Base-by-base conservation (phyloP, 2,113 vertebrate species). In the Pipa parva region DNA sequence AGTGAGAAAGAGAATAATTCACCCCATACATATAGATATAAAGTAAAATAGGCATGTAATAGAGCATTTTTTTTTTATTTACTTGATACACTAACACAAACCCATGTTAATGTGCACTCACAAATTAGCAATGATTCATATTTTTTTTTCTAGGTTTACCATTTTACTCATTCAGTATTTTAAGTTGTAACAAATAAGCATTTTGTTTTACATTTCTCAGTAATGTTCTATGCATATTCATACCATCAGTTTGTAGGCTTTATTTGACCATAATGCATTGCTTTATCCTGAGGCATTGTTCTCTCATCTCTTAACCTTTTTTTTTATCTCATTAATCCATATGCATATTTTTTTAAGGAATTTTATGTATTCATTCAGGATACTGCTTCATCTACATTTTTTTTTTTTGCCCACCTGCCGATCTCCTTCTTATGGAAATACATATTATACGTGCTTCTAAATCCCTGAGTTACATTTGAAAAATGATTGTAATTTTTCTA, bases 151-250 rank as follows among this genome's bases (percentile, higher is more conserved):
- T n/a, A n/a, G n/a, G n/a, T n/a, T n/a, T n/a, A n/a, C 75, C 84
- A 80, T 82, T 76, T 80, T 68, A 76, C 80, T 85, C 81, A 80
- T 71, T 65, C 83, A 79, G 79, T 80, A 85, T 72, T 65, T 72
- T 81, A 87, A 83, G 77, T 73, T 74, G 60, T 71, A 74, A 22
- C 27, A 62, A 62, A 50, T 33, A 18, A 29, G 10, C 12, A 62
- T 62, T 62, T 50, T 62, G 15, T 28, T 49, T 45, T 27, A 29
- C 50, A 49, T 18, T 17, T 13, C 50, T 49, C 27, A 11, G 27
- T 22, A 62, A 62, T 49, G 45, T 39, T 31, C 50, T 22, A 62
- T 62, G 59, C 42, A 62, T 62, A 62, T 62, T 62, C 59, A 62
- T 49, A 27, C 59, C 50, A 49, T 62, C 45, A 20, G 45, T 62